Percentiles rank a stretch among this genome's conserved stretches.
phyloP scores from a whole-genome alignment of 2,113 vertebrate species.

The Otus sunia region DNA sequence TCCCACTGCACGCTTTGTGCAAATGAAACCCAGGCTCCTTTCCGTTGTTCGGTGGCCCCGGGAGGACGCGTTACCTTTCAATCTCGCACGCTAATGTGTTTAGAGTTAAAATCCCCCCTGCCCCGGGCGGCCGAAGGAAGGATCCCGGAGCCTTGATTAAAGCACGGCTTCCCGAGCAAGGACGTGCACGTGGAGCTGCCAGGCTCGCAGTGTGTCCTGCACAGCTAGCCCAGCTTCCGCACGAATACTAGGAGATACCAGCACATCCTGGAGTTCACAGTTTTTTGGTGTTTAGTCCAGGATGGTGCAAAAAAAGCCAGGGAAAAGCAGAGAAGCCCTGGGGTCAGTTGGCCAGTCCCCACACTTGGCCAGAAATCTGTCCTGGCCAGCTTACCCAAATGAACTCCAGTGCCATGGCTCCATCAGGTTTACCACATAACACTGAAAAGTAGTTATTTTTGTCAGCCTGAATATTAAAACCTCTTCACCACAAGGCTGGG shows the following conservation, averaged over 20 bases:
- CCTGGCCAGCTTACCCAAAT: background rate
- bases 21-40: constrained; percentile 81
- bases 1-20: constrained; percentile 68
- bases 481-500: background rate
- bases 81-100: constrained; percentile 76
- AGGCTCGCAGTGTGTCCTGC: background rate
- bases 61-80: constrained; percentile 78
- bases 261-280: background rate
- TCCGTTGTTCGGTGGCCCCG: constrained; percentile 67
- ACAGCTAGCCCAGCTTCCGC: background rate
- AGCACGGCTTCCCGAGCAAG: constrained; percentile 61
- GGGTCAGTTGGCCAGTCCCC: background rate
- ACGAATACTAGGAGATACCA: accelerated
- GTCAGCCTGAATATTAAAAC: constrained; percentile 24
- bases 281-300: background rate
- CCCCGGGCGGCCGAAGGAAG: constrained; percentile 70
- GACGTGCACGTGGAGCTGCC: constrained; percentile 29
- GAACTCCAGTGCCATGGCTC: background rate
- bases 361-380: background rate
- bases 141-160: constrained; percentile 77
- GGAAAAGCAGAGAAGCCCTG: background rate
- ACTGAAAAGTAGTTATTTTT: constrained; percentile 15
- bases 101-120: constrained; percentile 69
- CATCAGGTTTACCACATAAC: background rate
- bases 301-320: background rate